Conservation (phyloP, 2,888 invertebrate genomes). For the Papilio demoleus region DNA sequence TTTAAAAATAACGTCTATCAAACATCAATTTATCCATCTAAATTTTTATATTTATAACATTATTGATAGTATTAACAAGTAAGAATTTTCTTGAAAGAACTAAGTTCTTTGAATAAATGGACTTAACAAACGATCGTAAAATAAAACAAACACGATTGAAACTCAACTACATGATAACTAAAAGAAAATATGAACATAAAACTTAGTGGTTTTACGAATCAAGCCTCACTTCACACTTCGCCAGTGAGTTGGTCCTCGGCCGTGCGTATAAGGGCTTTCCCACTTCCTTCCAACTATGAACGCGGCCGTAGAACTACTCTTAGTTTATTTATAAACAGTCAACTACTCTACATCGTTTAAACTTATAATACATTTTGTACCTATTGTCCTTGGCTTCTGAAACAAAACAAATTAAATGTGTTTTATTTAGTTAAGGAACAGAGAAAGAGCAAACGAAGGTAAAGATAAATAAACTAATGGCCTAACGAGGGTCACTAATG, state of each 20-base stretch:
- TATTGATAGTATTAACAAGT: too few relatives aligned
- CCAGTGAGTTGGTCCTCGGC: constrained; percentile 15
- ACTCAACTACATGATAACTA: background rate
- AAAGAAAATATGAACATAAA: background rate
- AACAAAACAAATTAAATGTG: background rate
- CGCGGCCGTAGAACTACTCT: background rate
- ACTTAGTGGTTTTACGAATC: background rate
- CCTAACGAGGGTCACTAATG: constrained; percentile 1
- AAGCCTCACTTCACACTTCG: constrained; percentile 12
- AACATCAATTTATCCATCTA: too few relatives aligned
- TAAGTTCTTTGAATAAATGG: too few relatives aligned
- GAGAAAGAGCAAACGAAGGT: background rate
- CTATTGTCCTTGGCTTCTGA: too few relatives aligned
- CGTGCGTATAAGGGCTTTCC: constrained; percentile 8
- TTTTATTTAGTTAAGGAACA: background rate
- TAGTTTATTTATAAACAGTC: constrained; percentile 6
- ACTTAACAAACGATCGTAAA: background rate
- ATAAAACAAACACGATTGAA: background rate
- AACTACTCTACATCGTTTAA: background rate
- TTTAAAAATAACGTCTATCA: too few relatives aligned
- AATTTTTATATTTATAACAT: too few relatives aligned
- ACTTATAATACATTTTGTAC: background rate
- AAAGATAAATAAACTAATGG: constrained; percentile 5
- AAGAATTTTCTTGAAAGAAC: too few relatives aligned
- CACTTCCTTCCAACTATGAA: constrained; percentile 6